Evolutionary conservation across 1,140 invertebrate genomes (phyloP).

Genomic region (Drosophila sp.): DNA sequence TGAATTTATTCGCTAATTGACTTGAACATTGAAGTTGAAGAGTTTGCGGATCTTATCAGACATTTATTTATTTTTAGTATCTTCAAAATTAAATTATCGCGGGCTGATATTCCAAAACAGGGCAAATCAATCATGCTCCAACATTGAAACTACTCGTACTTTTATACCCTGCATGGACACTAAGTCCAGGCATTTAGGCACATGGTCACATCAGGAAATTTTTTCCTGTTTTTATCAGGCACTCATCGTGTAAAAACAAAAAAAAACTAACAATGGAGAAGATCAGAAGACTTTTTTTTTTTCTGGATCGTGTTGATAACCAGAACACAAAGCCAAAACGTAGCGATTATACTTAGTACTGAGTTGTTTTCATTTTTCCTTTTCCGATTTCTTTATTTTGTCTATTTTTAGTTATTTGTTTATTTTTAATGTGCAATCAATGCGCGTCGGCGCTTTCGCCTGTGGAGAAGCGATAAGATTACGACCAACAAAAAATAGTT

Average conservation of each 20-base stretch:
- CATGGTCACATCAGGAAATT: constrained; percentile 14
- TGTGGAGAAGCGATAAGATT: constrained; percentile 58
- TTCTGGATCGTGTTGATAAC: too few species aligned
- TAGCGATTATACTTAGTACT: constrained; percentile 22
- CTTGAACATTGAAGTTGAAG: constrained; percentile 43
- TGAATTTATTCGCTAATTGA: constrained; percentile 66
- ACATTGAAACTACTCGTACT: neutral
- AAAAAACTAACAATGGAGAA: neutral
- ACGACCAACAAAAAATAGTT: constrained; percentile 35
- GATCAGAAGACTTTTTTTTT: too few species aligned
- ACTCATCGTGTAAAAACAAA: constrained; percentile 29
- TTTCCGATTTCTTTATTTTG: neutral
- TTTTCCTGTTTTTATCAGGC: constrained; percentile 36
- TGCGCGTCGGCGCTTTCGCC: constrained; percentile 28
- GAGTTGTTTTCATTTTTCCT: neutral
- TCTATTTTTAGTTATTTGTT: constrained; percentile 69
- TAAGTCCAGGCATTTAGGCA: constrained; percentile 50
- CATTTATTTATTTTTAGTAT: constrained; percentile 67
- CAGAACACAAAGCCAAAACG: constrained; percentile 38
- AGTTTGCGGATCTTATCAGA: constrained; percentile 42
- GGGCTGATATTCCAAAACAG: constrained; percentile 37
- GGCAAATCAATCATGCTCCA: constrained; percentile 66
- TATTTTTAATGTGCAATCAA: constrained; percentile 74
- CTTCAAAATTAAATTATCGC: constrained; percentile 49
- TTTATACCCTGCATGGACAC: constrained; percentile 28